Evolutionary conservation across 2,113 vertebrate genomes (phyloP).

Genomic region (Hydrolagus affinis): DNA sequence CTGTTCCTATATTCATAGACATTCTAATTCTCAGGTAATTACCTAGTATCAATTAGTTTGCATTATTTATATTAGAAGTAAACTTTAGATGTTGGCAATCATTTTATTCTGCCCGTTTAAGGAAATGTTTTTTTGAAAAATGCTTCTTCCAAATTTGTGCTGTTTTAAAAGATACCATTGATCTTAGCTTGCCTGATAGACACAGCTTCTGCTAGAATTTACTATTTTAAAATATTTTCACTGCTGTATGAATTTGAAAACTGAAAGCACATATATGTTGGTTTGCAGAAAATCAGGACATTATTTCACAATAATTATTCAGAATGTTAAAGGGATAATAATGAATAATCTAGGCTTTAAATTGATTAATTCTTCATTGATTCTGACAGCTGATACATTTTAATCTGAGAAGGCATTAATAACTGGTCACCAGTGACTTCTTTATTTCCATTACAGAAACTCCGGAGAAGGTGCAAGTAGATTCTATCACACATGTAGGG

Average conservation of each 20-base stretch:
- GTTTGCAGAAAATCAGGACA: background rate
- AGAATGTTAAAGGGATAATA: background rate
- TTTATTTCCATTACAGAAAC: too few relatives aligned
- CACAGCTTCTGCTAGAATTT: background rate
- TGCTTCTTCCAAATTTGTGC: background rate
- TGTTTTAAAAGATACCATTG: background rate
- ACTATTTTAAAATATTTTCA: background rate
- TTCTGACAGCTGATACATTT: background rate
- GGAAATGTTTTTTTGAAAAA: background rate
- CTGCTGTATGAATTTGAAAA: background rate
- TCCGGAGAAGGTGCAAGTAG: too few relatives aligned
- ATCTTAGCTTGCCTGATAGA: background rate
- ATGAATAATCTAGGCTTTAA: background rate
- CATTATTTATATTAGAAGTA: background rate
- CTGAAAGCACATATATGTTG: background rate
- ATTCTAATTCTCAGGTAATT: background rate
- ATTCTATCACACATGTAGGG: too few relatives aligned
- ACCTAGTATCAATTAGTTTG: background rate
- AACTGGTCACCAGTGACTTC: too few relatives aligned
- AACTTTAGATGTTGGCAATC: background rate
- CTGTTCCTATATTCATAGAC: background rate
- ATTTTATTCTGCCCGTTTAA: background rate
- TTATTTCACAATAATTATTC: background rate
- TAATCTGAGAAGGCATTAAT: background rate
- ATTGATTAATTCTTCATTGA: background rate